Conservation (phyloP, 2,888 invertebrate species). For the Hemithea aestivaria region DNA sequence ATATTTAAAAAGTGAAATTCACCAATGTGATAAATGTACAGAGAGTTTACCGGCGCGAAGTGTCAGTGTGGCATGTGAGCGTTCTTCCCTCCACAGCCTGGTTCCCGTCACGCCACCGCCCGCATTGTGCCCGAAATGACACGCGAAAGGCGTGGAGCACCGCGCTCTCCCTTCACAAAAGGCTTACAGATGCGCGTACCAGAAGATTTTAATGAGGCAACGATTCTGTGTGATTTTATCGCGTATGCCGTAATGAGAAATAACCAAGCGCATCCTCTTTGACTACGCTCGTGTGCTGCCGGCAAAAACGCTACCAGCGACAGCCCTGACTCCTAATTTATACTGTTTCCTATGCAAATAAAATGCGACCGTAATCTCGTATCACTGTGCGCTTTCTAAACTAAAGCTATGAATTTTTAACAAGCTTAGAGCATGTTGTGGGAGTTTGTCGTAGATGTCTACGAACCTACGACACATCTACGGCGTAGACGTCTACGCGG, state of each 20-base stretch:
- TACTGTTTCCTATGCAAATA: slow-evolving; percentile 29
- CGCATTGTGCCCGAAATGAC: slow-evolving; percentile 76
- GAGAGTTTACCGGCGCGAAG: slow-evolving; percentile 23
- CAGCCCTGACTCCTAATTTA: slow-evolving; percentile 40
- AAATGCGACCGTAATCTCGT: slow-evolving; percentile 24
- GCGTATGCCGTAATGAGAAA: slow-evolving; percentile 76
- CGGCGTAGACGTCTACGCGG: slow-evolving; percentile 22
- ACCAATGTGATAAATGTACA: slow-evolving; percentile 58
- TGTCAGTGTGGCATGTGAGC: slow-evolving; percentile 45
- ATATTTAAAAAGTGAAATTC: no score
- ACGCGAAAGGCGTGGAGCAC: slow-evolving; percentile 75
- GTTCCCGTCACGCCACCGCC: slow-evolving; percentile 47
- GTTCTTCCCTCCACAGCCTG: slow-evolving; percentile 48
- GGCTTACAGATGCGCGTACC: slow-evolving; percentile 77
- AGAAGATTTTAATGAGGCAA: slow-evolving; percentile 80
- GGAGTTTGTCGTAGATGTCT: slow-evolving; percentile 21
- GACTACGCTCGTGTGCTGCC: slow-evolving; percentile 56
- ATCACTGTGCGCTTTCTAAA: slow-evolving; percentile 26
- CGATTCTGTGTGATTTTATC: slow-evolving; percentile 78
- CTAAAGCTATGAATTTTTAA: slow-evolving; percentile 30
- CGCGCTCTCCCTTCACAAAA: slow-evolving; percentile 70
- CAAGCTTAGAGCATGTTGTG: slow-evolving; percentile 24
- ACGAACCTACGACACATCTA: slow-evolving; percentile 20
- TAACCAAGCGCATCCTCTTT: slow-evolving; percentile 77
- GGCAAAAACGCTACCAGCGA: slow-evolving; percentile 57